These are phyloP conservation scores for Zaprionus ghesquierei DNA, from an alignment of 1,140 invertebrate species.

Conservation along the genomic window DNA sequence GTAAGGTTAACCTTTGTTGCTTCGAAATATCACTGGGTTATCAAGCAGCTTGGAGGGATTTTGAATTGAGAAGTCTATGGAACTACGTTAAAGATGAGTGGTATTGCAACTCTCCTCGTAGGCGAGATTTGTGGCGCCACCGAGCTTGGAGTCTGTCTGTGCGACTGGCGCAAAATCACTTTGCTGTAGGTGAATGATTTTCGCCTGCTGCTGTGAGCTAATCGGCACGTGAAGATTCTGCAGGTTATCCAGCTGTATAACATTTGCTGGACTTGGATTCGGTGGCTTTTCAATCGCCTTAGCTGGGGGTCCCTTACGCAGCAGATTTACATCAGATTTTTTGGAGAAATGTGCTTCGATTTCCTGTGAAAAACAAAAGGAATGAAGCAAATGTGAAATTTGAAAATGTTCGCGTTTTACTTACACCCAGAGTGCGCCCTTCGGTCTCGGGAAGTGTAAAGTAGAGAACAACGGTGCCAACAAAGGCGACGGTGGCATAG, in stretches of 20 bases:
- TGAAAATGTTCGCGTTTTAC: constrained; percentile 19
- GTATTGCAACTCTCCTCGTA: constrained; percentile 75
- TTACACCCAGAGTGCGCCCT: constrained; percentile 86
- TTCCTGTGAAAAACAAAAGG: constrained; percentile 84
- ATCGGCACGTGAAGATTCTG: constrained; percentile 72
- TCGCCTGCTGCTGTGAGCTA: constrained; percentile 61
- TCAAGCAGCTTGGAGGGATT: constrained; percentile 24
- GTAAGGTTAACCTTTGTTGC: constrained; percentile 45
- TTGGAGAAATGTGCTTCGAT: constrained; percentile 87
- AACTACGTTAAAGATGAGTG: constrained; percentile 62
- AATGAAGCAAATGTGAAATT: neutral
- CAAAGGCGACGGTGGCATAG: constrained; percentile 84
- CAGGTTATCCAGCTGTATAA: constrained; percentile 59
- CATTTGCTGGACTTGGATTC: constrained; percentile 26
- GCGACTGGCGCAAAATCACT: constrained; percentile 69
- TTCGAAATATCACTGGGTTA: constrained; percentile 64
- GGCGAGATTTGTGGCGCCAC: constrained; percentile 60
- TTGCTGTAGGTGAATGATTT: constrained; percentile 77
- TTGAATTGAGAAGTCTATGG: constrained; percentile 13
- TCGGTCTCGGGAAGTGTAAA: constrained; percentile 89
- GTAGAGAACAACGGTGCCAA: constrained; percentile 85
- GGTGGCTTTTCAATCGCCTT: constrained; percentile 36
- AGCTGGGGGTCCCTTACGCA: constrained; percentile 38
- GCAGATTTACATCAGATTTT: constrained; percentile 68
- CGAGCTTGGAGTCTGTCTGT: neutral